phyloP scores from a whole-genome alignment of 2,113 vertebrate genomes.

The Cyphomyrus plagiostoma region DNA sequence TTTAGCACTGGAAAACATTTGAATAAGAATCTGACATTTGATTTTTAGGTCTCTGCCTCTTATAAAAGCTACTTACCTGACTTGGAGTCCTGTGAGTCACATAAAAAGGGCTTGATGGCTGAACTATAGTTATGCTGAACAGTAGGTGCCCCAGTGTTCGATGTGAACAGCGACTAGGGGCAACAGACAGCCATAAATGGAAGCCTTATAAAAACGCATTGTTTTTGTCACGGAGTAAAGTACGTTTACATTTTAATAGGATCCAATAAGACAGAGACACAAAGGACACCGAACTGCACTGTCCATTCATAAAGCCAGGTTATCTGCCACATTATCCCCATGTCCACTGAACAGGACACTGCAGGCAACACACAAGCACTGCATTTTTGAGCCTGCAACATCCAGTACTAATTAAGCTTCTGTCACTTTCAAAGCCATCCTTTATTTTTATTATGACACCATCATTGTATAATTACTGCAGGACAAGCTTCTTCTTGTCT shows the following conservation, averaged over 20 bases:
- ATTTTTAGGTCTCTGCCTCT: neutral
- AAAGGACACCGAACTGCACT: neutral
- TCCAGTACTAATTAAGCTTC: neutral
- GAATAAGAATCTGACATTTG: neutral
- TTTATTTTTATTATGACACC: neutral
- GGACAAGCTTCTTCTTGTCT: neutral
- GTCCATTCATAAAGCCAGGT: neutral
- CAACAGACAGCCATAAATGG: neutral
- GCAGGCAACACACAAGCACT: neutral
- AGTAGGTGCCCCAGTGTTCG: neutral
- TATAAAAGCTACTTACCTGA: neutral
- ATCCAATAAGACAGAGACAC: neutral
- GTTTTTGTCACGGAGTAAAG: neutral
- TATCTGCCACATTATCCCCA: neutral
- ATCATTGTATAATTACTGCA: neutral
- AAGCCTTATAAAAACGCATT: neutral
- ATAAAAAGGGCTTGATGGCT: neutral
- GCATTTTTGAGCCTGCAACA: neutral
- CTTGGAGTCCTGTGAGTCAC: neutral
- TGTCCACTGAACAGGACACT: neutral
- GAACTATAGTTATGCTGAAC: neutral
- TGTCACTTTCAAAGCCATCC: neutral
- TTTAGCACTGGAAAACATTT: neutral
- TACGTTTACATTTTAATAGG: neutral
- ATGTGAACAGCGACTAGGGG: neutral